Evolutionary conservation across 2,797 vertebrate genomes (phyloP), one percentile per base, ranked within the genome.

Genomic region (Podargus strigoides): DNA sequence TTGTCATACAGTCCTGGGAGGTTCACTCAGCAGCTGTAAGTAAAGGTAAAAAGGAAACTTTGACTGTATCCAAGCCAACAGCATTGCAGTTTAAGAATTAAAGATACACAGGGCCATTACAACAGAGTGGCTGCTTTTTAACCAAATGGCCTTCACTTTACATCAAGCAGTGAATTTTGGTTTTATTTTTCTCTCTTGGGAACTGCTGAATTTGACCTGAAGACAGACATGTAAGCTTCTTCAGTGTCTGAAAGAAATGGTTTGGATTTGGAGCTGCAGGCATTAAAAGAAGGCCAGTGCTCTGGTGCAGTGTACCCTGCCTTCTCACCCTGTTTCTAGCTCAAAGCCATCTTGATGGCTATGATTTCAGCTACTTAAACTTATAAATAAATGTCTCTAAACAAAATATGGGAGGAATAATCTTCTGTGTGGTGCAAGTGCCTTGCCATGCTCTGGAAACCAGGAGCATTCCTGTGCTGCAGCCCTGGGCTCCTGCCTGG

Each of bases 301-400:
- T 56, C 52, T 72, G 41, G 39, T 18, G 39, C 12, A 0, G 0
- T 9, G 12, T 36, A 6, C 36, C 75, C 36, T 73, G 39, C 44
- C 28, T 73, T 66, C 53, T 76, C 42, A 23, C n/a, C 23, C 12
- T 36, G 8, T 39, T 58, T 53, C 39, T 60, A 36, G 32, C 46
- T 60, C 67, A 82, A 32, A 78, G 37, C 55, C 34, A n/a, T 59
- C n/a, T 37, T 52, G 28, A 41, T 64, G 14, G 23, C 37, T 73
- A 18, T 55, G 8, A 49, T 88, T 94, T 84, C 68, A 74, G 39
- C 42, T 77, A 12, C 39, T 67, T 78, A 34, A 67, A 74, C 14
- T 41, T 66, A 21, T 13, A 58, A 53, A 52, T 34, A 62, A 77
- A 89, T 4, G 7, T 68, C 18, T 32, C 27, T 62, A 16, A 47